Base-by-base conservation (phyloP, 2,888 invertebrate genomes). In the Mamestra brassicae region DNA sequence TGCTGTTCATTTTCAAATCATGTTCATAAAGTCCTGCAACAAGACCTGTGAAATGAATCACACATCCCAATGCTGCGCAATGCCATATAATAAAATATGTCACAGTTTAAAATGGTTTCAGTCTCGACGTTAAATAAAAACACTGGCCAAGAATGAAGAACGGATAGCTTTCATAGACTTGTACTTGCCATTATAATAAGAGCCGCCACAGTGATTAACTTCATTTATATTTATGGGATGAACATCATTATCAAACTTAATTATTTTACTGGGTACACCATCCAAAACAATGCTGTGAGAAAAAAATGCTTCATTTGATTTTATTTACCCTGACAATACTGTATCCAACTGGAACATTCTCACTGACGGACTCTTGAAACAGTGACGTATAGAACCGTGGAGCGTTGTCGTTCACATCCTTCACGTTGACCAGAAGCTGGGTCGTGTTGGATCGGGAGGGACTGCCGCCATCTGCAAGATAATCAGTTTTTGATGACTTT, bases 391-490 rank as follows among this genome's bases (percentile, higher is more conserved):
- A 99, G 96, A 99, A 99, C 45, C 98, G 97, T 0, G 99, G 99
- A 0, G 98, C 97, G 93, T 99, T 99, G 94, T 99, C 99, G 91
- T 99, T 99, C 0, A 99, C 98, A 92, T 99, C 99, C 78, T 98
- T 97, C 0, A 99, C 98, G 92, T 98, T 98, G 0, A 99, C 98
- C 71, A 99, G 96, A n/a, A 99, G 97, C 89, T 99, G 98, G 0
- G 99, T 99, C 0, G 99, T 99, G 93, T 99, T 99, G 0, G 99
- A 99, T 38, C 98, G 97, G 0, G 99, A 98, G 0, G 99, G 99
- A 89, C 98, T 98, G 4, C 99, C 99, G 6, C 99, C 98, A 91
- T 99, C 99, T 97, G 93, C 60, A 91, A 80, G 42, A 34, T 17
- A 50, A 81, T 26, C 34, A 55, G n/a, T 58, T 50, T 11, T 15